A percentile compares a stretch with the other conserved stretches of the same genome.
Conservation (phyloP, 2,113 vertebrate species). For the Cichladusa arquata region DNA sequence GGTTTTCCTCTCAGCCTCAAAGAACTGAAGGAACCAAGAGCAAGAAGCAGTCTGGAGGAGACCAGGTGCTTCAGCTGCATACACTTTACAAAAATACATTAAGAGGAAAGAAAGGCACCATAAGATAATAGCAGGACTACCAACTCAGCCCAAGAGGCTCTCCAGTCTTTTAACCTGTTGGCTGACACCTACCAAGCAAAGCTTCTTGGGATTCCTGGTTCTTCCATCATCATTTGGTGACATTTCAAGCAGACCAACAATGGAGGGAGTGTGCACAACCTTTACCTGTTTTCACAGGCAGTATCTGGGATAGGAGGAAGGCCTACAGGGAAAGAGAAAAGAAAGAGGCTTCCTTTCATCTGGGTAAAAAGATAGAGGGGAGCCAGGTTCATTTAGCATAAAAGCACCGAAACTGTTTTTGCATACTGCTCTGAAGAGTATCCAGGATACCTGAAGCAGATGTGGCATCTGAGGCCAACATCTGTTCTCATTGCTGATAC, state of each 20-base stretch:
- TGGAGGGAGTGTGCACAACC: fast-evolving
- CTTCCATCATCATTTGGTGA: background rate
- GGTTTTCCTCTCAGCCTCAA: background rate
- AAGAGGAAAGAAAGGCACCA: background rate
- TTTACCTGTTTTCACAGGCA: background rate
- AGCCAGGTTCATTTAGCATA: background rate
- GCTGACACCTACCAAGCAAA: background rate
- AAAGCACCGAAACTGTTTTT: background rate
- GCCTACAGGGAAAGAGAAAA: background rate
- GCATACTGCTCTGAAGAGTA: background rate
- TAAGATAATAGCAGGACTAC: background rate
- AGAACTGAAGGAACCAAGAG: background rate
- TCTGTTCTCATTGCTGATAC: background rate
- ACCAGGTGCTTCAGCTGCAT: background rate
- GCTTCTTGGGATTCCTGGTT: background rate
- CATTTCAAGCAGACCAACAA: background rate
- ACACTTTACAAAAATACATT: background rate
- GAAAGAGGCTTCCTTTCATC: background rate
- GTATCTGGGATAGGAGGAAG: background rate
- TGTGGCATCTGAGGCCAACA: background rate
- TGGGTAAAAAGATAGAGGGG: background rate
- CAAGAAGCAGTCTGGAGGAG: background rate
- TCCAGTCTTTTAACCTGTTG: background rate
- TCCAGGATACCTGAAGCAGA: background rate
- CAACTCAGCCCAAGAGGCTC: background rate